phyloP scores from a whole-genome alignment of 2,797 vertebrate genomes.

The Dipus sagitta region DNA sequence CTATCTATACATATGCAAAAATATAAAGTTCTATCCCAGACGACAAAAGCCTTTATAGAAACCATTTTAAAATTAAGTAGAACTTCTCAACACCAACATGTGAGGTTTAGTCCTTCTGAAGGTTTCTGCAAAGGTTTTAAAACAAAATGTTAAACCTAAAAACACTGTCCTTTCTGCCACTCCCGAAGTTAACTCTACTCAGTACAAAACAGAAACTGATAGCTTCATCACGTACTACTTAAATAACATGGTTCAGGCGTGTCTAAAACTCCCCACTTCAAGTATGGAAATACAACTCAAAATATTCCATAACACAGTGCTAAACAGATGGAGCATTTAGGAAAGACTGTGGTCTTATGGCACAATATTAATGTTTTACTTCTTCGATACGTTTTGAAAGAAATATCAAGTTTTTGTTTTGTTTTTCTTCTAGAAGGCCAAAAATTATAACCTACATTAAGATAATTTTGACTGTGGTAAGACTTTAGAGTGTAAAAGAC shows the following conservation, averaged over 20 bases:
- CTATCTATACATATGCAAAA: constrained; percentile 87
- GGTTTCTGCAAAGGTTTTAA: constrained; percentile 83
- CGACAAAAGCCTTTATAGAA: constrained; percentile 86
- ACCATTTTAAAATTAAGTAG: constrained; percentile 84
- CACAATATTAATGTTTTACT: constrained; percentile 65
- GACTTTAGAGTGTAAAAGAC: constrained; percentile 81
- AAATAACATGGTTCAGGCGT: constrained; percentile 67
- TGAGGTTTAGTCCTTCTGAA: constrained; percentile 81
- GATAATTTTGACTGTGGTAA: constrained; percentile 73
- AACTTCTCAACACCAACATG: constrained; percentile 82
- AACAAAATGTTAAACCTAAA: constrained; percentile 83
- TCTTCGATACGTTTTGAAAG: constrained; percentile 67
- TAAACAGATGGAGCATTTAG: constrained; percentile 49
- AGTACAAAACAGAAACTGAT: constrained; percentile 76
- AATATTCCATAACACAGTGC: constrained; percentile 75
- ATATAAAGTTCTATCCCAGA: constrained; percentile 87
- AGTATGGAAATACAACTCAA: constrained; percentile 74
- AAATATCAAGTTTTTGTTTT: constrained; percentile 70
- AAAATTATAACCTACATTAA: constrained; percentile 62
- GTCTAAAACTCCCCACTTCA: constrained; percentile 75
- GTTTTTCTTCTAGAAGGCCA: constrained; percentile 64
- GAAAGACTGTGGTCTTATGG: constrained; percentile 65
- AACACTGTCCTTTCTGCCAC: constrained; percentile 57
- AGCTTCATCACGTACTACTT: constrained; percentile 70
- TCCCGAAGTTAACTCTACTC: constrained; percentile 75